These are phyloP conservation scores for Teinopalpus imperialis DNA, from an alignment of 2,888 invertebrate species.

Conservation along the genomic window DNA sequence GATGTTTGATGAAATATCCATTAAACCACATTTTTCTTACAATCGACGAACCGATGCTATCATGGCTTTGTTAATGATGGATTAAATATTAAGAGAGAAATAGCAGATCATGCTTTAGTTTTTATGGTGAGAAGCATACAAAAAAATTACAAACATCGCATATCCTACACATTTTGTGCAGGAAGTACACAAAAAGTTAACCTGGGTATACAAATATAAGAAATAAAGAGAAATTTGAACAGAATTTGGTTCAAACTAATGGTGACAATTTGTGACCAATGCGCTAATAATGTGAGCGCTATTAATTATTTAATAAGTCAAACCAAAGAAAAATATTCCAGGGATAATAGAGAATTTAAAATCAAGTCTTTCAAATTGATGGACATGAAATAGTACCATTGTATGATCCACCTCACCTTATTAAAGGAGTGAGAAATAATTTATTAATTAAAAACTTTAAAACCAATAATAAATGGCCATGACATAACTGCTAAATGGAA, in stretches of 20 bases:
- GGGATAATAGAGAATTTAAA: not conserved
- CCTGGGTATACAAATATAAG: constrained; percentile 17
- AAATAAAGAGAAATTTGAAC: constrained; percentile 23
- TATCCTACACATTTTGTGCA: no score
- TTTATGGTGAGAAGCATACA: constrained; percentile 28
- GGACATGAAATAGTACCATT: constrained; percentile 15
- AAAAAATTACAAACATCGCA: constrained; percentile 30
- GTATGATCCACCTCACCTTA: constrained; percentile 25
- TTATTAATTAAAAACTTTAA: constrained; percentile 29
- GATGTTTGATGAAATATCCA: constrained; percentile 1
- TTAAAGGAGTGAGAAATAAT: constrained; percentile 30
- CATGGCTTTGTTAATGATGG: constrained; percentile 6
- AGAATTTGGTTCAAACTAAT: constrained; percentile 24
- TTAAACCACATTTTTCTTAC: not conserved
- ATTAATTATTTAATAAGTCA: constrained; percentile 24
- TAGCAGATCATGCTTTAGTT: constrained; percentile 28
- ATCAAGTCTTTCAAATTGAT: constrained; percentile 19
- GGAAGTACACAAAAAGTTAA: constrained; percentile 21
- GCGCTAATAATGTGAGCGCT: constrained; percentile 26
- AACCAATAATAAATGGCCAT: constrained; percentile 18
- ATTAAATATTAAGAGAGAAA: not conserved
- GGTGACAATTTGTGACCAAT: constrained; percentile 31
- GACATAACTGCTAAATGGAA: constrained; percentile 35
- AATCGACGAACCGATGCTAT: not conserved
- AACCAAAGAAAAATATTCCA: constrained; percentile 23